Evolutionary conservation across 1,140 invertebrate genomes (phyloP), one percentile per base, ranked within the genome.

Genomic region (Dendroctonus ponderosae): DNA sequence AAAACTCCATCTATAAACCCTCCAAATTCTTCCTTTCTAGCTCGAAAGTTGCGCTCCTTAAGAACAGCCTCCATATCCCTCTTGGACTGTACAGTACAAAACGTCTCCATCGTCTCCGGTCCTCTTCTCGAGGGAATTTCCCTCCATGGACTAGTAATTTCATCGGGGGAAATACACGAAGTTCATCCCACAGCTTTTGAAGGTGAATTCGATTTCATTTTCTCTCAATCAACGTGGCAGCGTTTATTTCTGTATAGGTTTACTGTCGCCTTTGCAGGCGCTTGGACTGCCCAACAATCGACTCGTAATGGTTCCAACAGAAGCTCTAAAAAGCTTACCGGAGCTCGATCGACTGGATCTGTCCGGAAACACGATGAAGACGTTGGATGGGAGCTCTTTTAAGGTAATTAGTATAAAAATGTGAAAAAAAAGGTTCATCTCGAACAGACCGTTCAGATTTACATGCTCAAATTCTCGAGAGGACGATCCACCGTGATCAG

Each of bases 211-310:
- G 2, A 7, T 3, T 51, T 56, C 9, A 56, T 43, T 56, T 7
- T 39, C 6, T 38, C 40, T 6, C 11, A 39, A 37, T 38, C 0
- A 11, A 11, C 39, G 8, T n/a, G 38, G 7, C 11, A 39, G 8
- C 41, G 50, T 9, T 26, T 14, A 52, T 26, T 52, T 52, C 6
- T 40, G 48, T 60, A n/a, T 39, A 60, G 87, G 85, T 7, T 79
- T 92, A 5, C 80, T 84, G 0, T 78, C 82, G 5, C 89, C 89
- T 0, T 78, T 93, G 12, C 85, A 91, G 72, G 90, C 90, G 2
- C 79, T 93, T 15, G 91, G 90, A 59, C 74, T 93, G 41, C 90
- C 91, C 0, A 91, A 90, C 68, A 93, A 93, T 79, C 84, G 87
- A 50, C 78, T 93, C 7, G 83, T 86, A 0, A 76, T 82, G 2